phyloP scores from a whole-genome alignment of 2,888 invertebrate genomes.

The Hemicrepidius hirtus region DNA sequence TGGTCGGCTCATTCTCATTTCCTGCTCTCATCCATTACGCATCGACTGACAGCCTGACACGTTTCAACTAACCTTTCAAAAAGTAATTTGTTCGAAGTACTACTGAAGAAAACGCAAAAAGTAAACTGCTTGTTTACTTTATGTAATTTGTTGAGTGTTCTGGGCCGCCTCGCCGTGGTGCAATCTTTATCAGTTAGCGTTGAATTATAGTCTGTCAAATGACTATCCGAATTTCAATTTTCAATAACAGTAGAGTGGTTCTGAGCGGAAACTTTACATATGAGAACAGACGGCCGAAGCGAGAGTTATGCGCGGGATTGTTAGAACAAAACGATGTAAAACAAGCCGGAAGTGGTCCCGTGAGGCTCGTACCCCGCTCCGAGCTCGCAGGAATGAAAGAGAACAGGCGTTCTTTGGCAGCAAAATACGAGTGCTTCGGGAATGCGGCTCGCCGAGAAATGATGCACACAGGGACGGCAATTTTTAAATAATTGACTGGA shows the following conservation, averaged over 20 bases:
- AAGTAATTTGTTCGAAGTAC: conserved; percentile 57
- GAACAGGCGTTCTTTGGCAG: conserved; percentile 66
- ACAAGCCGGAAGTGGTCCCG: conserved; percentile 72
- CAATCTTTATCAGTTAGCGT: conserved; percentile 67
- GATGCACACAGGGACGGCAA: conserved; percentile 73
- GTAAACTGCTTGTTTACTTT: conserved; percentile 55
- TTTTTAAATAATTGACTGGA: conserved; percentile 75
- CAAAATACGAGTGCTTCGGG: conserved; percentile 72
- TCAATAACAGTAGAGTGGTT: conserved; percentile 70
- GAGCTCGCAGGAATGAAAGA: conserved; percentile 55
- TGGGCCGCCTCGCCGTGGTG: conserved; percentile 56
- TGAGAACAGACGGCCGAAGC: conserved; percentile 54
- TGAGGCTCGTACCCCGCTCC: conserved; percentile 65
- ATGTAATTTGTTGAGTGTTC: conserved; percentile 56
- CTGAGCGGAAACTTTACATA: conserved; percentile 63
- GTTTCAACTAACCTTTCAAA: conserved; percentile 57
- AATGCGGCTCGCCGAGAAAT: conserved; percentile 69
- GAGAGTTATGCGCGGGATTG: conserved; percentile 71
- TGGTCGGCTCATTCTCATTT: conserved; percentile 57
- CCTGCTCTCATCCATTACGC: conserved; percentile 58
- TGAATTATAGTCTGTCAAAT: conserved; percentile 70
- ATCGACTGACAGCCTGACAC: conserved; percentile 58
- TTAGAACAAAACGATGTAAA: conserved; percentile 75
- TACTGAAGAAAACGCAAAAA: conserved; percentile 55
- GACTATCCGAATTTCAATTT: conserved; percentile 71